These are phyloP conservation scores for Malacoraja senta DNA, from an alignment of 2,797 vertebrate genomes.

Conservation along the genomic window DNA sequence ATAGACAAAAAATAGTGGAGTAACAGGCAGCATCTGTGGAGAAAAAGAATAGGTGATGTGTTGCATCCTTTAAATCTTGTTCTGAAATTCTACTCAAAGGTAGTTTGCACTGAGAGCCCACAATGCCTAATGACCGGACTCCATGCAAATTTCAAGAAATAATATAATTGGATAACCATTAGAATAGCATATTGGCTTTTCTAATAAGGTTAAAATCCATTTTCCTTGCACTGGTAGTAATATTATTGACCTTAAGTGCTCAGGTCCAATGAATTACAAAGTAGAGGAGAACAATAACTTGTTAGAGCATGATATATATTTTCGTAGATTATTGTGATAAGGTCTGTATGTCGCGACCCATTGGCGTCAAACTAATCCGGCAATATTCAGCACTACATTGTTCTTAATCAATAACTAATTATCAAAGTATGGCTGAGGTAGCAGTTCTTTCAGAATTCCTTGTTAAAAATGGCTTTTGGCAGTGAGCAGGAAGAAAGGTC, in stretches of 20 bases:
- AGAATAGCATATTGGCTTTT: conserved; percentile 52
- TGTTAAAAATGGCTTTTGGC: conserved; percentile 87
- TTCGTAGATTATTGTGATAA: conserved; percentile 73
- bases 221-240: conserved; percentile 60
- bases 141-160: not conserved
- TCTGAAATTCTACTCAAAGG: not conserved
- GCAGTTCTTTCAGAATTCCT: conserved; percentile 69
- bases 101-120: not conserved
- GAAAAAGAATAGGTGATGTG: no score
- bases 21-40: no score
- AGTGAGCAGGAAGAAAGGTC: conserved; percentile 67
- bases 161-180: conserved; percentile 41
- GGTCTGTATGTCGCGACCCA: conserved; percentile 71
- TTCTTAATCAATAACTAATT: conserved; percentile 99
- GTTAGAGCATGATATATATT: conserved; percentile 65
- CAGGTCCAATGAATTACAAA: conserved; percentile 57
- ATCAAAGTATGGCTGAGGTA: conserved; percentile 77
- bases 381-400: conserved; percentile 71
- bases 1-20: no score
- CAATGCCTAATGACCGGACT: not conserved
- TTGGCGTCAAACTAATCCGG: conserved; percentile 80
- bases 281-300: conserved; percentile 62
- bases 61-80: not conserved
- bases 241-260: conserved; percentile 59
- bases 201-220: conserved; percentile 65